phyloP scores from a whole-genome alignment of 2,797 vertebrate species.

The Phoebastria nigripes region DNA sequence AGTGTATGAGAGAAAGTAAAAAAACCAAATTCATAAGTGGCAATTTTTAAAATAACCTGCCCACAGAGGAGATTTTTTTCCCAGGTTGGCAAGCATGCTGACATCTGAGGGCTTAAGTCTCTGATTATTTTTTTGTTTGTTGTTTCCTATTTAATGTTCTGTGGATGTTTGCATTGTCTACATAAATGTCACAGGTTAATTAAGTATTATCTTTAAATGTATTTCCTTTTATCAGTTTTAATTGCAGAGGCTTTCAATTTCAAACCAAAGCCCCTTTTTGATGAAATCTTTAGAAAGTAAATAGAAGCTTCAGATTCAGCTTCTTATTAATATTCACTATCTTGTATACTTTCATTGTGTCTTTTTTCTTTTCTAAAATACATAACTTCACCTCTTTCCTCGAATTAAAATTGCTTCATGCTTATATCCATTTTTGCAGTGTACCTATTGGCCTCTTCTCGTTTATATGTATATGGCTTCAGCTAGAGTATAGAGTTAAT shows the following conservation, averaged over 20 bases:
- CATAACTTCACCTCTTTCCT: background rate
- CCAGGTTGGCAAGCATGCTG: background rate
- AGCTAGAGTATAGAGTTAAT: background rate
- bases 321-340: constrained; percentile 16
- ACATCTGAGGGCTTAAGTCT: background rate
- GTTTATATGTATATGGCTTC: background rate
- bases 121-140: constrained; percentile 25
- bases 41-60: background rate
- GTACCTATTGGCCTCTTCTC: background rate
- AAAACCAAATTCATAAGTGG: background rate
- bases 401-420: background rate
- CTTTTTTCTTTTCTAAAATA: background rate
- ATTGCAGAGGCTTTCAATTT: constrained; percentile 33
- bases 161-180: background rate
- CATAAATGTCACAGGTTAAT: background rate
- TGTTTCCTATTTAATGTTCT: background rate
- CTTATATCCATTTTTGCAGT: background rate
- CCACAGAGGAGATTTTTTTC: background rate
- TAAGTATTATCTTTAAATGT: constrained; percentile 41
- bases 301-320: background rate
- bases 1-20: background rate
- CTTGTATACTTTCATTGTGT: background rate
- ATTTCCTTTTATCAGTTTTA: constrained; percentile 40
- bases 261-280: background rate
- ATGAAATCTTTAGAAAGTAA: constrained; percentile 37